phyloP scores from a whole-genome alignment of 2,797 vertebrate genomes.

The Thaleichthys pacificus region DNA sequence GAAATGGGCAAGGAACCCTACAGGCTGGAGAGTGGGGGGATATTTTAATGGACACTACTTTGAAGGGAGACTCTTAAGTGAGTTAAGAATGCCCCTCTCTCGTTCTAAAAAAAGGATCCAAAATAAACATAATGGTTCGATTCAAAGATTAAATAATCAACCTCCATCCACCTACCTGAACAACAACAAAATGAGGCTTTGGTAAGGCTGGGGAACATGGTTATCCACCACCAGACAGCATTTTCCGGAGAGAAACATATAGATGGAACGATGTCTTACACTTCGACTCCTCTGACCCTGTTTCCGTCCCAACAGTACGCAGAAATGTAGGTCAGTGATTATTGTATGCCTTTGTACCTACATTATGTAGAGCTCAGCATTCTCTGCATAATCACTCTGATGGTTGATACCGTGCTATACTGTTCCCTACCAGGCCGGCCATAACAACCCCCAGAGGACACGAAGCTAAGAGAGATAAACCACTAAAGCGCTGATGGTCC shows the following conservation, averaged over 20 bases:
- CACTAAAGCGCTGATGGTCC: too few relatives aligned
- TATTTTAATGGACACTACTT: neutral
- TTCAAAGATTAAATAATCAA: too few relatives aligned
- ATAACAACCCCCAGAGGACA: neutral
- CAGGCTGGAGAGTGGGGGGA: slow-evolving; percentile 7
- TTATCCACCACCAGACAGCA: too few relatives aligned
- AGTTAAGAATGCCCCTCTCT: too few relatives aligned
- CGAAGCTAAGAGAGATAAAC: slow-evolving; percentile 3
- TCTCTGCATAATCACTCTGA: slow-evolving; percentile 11
- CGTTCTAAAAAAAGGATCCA: too few relatives aligned
- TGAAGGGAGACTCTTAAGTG: too few relatives aligned
- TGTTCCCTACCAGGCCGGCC: neutral
- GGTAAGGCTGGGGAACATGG: too few relatives aligned
- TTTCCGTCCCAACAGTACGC: slow-evolving; percentile 26
- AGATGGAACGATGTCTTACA: too few relatives aligned
- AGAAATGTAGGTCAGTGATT: slow-evolving; percentile 66
- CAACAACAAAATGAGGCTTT: too few relatives aligned
- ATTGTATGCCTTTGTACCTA: slow-evolving; percentile 43
- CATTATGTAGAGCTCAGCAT: slow-evolving; percentile 50
- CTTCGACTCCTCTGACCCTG: neutral
- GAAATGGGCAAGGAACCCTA: slow-evolving; percentile 40
- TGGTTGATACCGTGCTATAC: slow-evolving; percentile 27
- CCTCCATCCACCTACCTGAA: too few relatives aligned
- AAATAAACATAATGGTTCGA: too few relatives aligned
- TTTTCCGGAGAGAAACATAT: neutral